Evolutionary conservation across 1,140 invertebrate species (phyloP), one percentile per base, ranked within the genome.

Genomic region (Tribolium castaneum): DNA sequence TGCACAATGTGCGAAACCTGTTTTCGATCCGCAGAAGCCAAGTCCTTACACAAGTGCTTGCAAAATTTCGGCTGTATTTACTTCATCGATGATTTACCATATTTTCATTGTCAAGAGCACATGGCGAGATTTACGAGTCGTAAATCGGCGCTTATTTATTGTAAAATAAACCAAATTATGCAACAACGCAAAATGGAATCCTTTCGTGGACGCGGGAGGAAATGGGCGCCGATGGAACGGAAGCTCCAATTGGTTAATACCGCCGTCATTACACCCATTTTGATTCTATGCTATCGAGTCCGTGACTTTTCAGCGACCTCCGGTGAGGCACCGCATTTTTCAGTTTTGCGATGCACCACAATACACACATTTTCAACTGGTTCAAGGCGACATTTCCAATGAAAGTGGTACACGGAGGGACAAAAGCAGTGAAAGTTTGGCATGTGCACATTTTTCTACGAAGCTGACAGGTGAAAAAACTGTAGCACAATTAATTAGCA

Each of bases 101-200:
- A 66, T 66, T 66, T 66, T 66, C 59, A 66, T 66, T 66, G 59
- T 66, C 59, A 66, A 66, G 59, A 66, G 59, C 59, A 35, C 59
- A 66, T 35, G 59, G 30, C 34, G 39, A 66, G 34, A 66, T 66
- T 66, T 66, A 66, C 19, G 30, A 66, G 25, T 10, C 25, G 25
- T 66, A 66, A 66, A 66, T 66, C 30, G 45, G 34, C 59, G 59
- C 34, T 66, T 66, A 66, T 66, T 66, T 66, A 66, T 66, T 66
- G 59, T 66, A 66, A 66, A 66, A 66, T 66, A 66, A 66, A 66
- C 30, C 13, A 34, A 35, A 66, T 66, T 66, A 66, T 66, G 59
- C 59, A 66, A 66, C 59, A 66, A 66, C 59, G 12, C 12, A 19
- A 59, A 52, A 52, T 52, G 51, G 51, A 52, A 52, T 52, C 51